Conservation (phyloP, 2,797 vertebrate species). For the Remorina albescens region DNA sequence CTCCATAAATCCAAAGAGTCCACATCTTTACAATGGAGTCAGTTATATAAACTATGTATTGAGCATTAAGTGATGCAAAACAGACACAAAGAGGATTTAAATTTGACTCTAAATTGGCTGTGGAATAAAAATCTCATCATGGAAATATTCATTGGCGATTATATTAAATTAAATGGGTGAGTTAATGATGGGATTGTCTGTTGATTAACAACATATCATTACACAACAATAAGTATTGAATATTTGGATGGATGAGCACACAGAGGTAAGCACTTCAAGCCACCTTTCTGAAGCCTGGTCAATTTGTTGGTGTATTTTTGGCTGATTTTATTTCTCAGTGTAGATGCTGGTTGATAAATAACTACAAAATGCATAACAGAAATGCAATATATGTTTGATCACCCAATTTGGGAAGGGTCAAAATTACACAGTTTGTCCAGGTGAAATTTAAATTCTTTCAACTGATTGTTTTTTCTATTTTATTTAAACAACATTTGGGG, state of each 20-base stretch:
- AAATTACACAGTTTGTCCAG: too few species aligned
- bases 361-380: background rate
- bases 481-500: too few species aligned
- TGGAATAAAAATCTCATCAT: conserved; percentile 29
- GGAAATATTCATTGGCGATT: conserved; percentile 34
- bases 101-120: conserved; percentile 3
- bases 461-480: too few species aligned
- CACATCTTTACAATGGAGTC: background rate
- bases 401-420: too few species aligned
- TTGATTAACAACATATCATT: conserved; percentile 25
- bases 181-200: conserved; percentile 21
- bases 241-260: background rate
- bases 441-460: too few species aligned
- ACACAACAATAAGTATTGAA: background rate
- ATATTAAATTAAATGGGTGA: conserved; percentile 45
- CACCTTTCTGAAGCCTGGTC: too few species aligned
- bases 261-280: background rate
- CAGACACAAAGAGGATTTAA: conserved; percentile 24
- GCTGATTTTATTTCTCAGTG: background rate
- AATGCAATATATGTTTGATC: background rate
- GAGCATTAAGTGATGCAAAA: conserved; percentile 22
- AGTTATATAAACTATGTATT: conserved; percentile 17
- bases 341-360: background rate
- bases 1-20: background rate
- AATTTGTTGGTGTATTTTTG: background rate